These are phyloP conservation scores for Thecophora atra DNA, from an alignment of 2,888 invertebrate genomes.

Conservation along the genomic window DNA sequence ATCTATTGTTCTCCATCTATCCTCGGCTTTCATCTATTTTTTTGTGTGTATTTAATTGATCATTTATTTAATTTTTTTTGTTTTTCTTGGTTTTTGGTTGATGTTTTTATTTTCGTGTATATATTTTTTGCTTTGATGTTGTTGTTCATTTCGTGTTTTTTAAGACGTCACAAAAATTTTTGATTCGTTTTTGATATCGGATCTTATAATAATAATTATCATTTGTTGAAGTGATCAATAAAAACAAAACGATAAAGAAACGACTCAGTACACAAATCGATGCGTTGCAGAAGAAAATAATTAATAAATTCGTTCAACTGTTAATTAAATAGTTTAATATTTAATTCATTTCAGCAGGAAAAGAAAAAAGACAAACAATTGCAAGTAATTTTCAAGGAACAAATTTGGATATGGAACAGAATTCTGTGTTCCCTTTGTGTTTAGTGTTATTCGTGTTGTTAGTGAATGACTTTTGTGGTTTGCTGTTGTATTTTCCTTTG, in stretches of 20 bases:
- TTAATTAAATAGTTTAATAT: neutral
- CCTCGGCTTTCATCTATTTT: no score
- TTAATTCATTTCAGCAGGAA: neutral
- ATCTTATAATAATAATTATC: constrained; percentile 61
- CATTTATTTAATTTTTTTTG: constrained; percentile 19
- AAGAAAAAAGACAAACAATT: no score
- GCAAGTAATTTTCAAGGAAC: neutral
- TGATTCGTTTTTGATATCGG: constrained; percentile 58
- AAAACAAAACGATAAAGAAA: no score
- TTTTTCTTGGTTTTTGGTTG: constrained; percentile 15
- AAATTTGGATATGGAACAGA: neutral
- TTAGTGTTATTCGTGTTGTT: constrained; percentile 21
- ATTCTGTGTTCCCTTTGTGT: neutral
- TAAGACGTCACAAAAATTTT: constrained; percentile 66
- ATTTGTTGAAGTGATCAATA: neutral
- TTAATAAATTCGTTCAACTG: neutral
- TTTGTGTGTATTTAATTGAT: no score
- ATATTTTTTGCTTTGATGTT: constrained; percentile 41
- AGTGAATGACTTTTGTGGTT: constrained; percentile 17
- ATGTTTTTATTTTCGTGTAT: constrained; percentile 16
- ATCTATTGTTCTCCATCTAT: no score
- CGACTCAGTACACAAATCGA: no score
- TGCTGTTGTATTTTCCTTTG: neutral
- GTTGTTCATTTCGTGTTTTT: constrained; percentile 51
- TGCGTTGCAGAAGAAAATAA: neutral